phyloP scores from a whole-genome alignment of 2,888 invertebrate genomes.

The Melieria omissa region DNA sequence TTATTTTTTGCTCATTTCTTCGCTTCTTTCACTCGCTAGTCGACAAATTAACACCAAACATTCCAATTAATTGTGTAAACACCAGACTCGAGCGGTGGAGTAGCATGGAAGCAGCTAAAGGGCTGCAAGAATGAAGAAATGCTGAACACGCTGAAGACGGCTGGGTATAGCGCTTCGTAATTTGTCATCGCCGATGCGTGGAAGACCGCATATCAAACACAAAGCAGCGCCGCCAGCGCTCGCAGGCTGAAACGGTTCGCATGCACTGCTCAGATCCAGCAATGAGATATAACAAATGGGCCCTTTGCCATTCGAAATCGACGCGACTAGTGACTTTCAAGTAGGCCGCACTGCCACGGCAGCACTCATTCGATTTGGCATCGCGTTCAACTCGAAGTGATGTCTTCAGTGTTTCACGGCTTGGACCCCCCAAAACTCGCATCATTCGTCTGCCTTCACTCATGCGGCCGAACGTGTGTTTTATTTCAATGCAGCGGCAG shows the following conservation, averaged over 20 bases:
- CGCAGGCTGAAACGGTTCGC: not conserved
- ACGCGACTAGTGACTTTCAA: too few relatives aligned
- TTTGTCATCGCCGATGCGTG: slow-evolving; percentile 48
- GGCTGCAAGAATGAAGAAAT: not conserved
- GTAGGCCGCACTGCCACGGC: too few relatives aligned
- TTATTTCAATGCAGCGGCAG: too few relatives aligned
- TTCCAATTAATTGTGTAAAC: slow-evolving; percentile 44
- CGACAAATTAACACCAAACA: slow-evolving; percentile 30
- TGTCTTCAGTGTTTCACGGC: too few relatives aligned
- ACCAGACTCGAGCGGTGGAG: not conserved
- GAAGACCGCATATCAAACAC: not conserved
- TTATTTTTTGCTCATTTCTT: not conserved
- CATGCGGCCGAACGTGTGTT: too few relatives aligned
- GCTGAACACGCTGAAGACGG: not conserved
- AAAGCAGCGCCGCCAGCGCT: not conserved
- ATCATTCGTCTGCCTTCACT: too few relatives aligned
- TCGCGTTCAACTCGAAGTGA: too few relatives aligned
- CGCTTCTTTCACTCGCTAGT: slow-evolving; percentile 1
- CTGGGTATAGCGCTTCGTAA: slow-evolving; percentile 10
- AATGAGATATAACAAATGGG: slow-evolving; percentile 29
- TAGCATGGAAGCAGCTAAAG: not conserved
- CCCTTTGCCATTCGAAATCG: slow-evolving; percentile 1
- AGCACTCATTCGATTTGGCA: too few relatives aligned
- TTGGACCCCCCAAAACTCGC: too few relatives aligned
- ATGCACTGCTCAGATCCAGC: slow-evolving; percentile 17